Base-by-base conservation (phyloP, 2,888 invertebrate genomes). In the Artemia sp. region DNA sequence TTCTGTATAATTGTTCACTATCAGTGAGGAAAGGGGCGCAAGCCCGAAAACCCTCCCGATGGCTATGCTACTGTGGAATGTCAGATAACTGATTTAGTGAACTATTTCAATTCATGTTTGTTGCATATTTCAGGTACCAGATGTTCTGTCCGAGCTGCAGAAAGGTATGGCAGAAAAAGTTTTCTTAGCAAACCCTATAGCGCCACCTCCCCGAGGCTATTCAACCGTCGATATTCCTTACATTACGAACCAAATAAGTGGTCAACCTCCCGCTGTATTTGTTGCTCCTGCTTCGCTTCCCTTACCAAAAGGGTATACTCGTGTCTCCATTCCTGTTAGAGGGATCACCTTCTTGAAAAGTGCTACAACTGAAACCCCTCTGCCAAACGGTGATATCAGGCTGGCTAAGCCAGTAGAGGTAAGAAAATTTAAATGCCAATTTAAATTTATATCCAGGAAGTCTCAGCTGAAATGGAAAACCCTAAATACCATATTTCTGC, bases 201-300 rank as follows among this genome's bases (percentile, higher is more conserved):
- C 64, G 14, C n/a, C n/a, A n/a, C 64, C 24, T 58, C 64, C 64
- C 9, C 24, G n/a, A n/a, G 64, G 64, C 64, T 58, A 19, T 24
- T 58, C 64, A 8, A 58, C 64, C 9, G 64, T 58, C 9, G 64
- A 58, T 58, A 24, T 58, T 24, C 64, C 64, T 19, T 58, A 58
- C 64, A 58, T 58, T 24, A 58, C 64, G 9, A 58, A 58, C 64
- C n/a, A n/a, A 2, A 19, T 58, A 10, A 58, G 24, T 24, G 64
- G 64, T 24, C n/a, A 24, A 58, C 8, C 64, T 10, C 64, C 64
- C 2, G n/a, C 64, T 10, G 64, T 58, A 19, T 58, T 58, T 24
- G 64, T 58, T 58, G 64, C 64, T 24, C 64, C 64, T 19, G 64
- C 64, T 19, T 58, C 64, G 64, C 64, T 58, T 24, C 64, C 64